phyloP scores from a whole-genome alignment of 2,113 vertebrate genomes.

The Dromaius novaehollandiae region DNA sequence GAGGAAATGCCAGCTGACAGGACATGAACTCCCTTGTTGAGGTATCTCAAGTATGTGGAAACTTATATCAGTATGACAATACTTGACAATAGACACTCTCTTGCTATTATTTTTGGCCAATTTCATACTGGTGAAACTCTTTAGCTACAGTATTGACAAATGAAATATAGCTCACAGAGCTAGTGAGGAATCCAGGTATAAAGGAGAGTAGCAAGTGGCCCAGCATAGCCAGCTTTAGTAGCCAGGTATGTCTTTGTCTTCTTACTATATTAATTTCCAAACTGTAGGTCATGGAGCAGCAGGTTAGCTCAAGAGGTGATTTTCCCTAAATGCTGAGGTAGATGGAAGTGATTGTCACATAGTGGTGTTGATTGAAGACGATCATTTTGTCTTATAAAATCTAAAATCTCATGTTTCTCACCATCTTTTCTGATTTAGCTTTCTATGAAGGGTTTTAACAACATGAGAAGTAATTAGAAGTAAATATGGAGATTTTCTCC shows the following conservation, averaged over 20 bases:
- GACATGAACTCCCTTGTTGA: not conserved
- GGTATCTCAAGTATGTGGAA: not conserved
- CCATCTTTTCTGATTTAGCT: not conserved
- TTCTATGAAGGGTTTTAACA: slow-evolving; percentile 8
- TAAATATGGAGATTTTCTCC: slow-evolving; percentile 12
- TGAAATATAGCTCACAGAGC: not conserved
- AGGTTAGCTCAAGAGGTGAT: not conserved
- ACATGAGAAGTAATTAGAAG: not conserved
- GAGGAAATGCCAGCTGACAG: not conserved
- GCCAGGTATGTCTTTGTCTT: not conserved
- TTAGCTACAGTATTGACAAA: not conserved
- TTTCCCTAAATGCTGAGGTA: not conserved
- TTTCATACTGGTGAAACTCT: not conserved
- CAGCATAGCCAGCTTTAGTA: not conserved
- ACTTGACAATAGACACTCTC: not conserved
- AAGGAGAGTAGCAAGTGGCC: not conserved
- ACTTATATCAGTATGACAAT: too few relatives aligned
- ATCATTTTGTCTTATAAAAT: not conserved
- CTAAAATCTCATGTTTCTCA: not conserved
- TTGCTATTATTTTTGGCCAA: not conserved
- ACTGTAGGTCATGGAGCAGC: not conserved
- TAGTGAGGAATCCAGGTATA: not conserved
- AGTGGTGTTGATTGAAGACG: not conserved
- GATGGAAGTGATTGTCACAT: not conserved
- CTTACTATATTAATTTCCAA: not conserved